Conservation (phyloP, 1,140 invertebrate genomes). For the Trachelipus rathkii region DNA sequence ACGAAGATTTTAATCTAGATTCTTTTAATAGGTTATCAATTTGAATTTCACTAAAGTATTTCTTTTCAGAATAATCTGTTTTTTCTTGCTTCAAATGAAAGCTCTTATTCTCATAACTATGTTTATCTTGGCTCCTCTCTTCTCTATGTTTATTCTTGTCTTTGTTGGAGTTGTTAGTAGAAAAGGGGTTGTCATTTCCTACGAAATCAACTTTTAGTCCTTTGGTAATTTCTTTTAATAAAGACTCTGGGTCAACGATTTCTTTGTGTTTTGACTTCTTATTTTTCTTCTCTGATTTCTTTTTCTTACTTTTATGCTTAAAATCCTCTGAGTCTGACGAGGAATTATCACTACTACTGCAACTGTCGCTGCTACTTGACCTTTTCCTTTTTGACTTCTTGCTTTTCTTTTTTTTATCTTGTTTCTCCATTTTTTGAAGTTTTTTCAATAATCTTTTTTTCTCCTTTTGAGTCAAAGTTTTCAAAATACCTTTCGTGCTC, state of each 20-base stretch:
- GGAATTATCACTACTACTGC: constrained; percentile 40
- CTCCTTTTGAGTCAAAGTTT: constrained; percentile 76
- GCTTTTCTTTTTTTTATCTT: constrained; percentile 52
- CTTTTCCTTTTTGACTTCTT: constrained; percentile 57
- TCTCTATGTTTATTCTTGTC: no score
- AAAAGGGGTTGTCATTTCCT: constrained; percentile 33
- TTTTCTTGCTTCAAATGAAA: no score
- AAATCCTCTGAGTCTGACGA: constrained; percentile 45
- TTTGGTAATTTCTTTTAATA: constrained; percentile 41
- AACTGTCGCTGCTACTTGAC: constrained; percentile 46
- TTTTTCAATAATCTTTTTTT: constrained; percentile 86
- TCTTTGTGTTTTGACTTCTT: constrained; percentile 29
- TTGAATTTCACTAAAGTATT: no score
- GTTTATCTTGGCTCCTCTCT: no score
- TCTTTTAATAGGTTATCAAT: no score
- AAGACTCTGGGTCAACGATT: constrained; percentile 33
- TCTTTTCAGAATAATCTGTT: no score
- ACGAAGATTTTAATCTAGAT: no score
- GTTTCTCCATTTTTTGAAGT: constrained; percentile 60
- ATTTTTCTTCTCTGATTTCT: constrained; percentile 40
- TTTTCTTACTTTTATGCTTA: constrained; percentile 47
- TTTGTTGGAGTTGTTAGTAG: not conserved
- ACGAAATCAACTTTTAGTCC: constrained; percentile 42
- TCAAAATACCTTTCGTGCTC: constrained; percentile 68
- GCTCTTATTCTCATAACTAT: no score